Percentiles rank a stretch among this genome's conserved stretches.
These are phyloP conservation scores for Amphiduros pacificus DNA, from an alignment of 2,888 invertebrate genomes.

Conservation along the genomic window DNA sequence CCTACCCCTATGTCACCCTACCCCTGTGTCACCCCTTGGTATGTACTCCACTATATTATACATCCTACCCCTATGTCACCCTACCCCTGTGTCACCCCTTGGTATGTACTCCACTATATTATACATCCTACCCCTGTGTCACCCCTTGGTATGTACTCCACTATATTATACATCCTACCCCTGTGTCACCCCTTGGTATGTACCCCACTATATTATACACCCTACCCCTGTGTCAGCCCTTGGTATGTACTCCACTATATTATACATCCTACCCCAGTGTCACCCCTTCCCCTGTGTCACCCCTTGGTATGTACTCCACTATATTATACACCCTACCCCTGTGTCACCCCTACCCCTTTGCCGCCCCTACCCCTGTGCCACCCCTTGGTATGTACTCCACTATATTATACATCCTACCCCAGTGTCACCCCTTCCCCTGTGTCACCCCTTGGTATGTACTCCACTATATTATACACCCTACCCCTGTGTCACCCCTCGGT, in stretches of 20 bases:
- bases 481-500: not conserved
- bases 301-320: too few species aligned
- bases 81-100: not conserved
- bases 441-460: not conserved
- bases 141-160: too few species aligned
- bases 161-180: too few species aligned
- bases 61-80: not conserved
- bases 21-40: not conserved
- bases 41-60: not conserved
- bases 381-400: not conserved
- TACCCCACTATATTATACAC: too few species aligned
- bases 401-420: not conserved
- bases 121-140: too few species aligned
- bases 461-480: conserved; percentile 5
- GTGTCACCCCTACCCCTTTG: conserved; percentile 63
- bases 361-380: conserved; percentile 76
- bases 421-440: not conserved
- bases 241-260: too few species aligned
- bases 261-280: too few species aligned
- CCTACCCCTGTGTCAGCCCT: too few species aligned
- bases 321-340: too few species aligned
- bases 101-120: too few species aligned
- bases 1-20: not conserved
- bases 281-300: too few species aligned
- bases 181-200: too few species aligned